Conservation (phyloP, 2,888 invertebrate genomes). For the Encarsia formosa region DNA sequence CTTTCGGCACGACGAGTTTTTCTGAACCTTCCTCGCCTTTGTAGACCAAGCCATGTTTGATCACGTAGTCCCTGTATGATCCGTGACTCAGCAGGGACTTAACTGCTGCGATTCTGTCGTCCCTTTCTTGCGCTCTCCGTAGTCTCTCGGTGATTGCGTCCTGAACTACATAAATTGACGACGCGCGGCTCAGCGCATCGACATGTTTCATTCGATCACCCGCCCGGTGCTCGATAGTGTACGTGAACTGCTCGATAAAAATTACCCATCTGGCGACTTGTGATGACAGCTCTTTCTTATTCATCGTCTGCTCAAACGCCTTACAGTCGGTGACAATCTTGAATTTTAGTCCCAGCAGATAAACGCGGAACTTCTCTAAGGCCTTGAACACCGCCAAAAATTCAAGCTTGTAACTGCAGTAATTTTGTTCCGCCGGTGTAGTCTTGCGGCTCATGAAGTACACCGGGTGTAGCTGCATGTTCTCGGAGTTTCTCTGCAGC, state of each 20-base stretch:
- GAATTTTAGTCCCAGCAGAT: background rate
- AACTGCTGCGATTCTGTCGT: background rate
- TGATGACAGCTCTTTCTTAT: background rate
- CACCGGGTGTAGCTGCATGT: background rate
- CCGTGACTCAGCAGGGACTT: background rate
- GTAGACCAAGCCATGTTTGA: background rate
- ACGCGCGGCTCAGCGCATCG: background rate
- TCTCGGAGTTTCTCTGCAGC: background rate
- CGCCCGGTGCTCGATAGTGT: background rate
- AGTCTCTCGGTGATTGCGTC: background rate
- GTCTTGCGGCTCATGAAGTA: too few species aligned
- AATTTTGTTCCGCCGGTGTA: background rate
- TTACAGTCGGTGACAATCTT: background rate
- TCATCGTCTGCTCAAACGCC: background rate
- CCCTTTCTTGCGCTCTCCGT: background rate
- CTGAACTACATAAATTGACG: background rate
- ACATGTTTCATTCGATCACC: slow-evolving; percentile 1
- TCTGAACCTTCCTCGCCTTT: background rate
- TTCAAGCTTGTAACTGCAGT: slow-evolving; percentile 1
- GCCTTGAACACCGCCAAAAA: background rate
- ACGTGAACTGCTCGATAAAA: background rate
- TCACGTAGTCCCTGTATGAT: background rate
- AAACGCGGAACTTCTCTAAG: background rate
- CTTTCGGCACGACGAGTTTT: background rate
- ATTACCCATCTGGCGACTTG: background rate